phyloP scores from a whole-genome alignment of 1,140 invertebrate species.

The Ladona fulva region DNA sequence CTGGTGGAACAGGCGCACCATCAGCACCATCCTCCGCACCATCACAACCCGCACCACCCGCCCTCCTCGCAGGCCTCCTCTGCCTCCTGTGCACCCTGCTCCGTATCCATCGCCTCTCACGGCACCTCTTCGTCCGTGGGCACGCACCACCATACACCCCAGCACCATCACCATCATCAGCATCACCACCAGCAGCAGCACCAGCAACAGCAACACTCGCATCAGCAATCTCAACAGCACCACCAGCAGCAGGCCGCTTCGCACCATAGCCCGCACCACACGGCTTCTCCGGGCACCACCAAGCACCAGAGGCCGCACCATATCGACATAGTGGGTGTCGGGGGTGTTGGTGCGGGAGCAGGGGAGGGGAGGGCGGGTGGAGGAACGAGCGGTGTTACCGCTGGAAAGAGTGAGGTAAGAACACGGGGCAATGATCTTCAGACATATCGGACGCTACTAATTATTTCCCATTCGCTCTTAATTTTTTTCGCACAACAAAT shows the following conservation, averaged over 20 bases:
- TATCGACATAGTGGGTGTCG: background rate
- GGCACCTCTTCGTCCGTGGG: background rate
- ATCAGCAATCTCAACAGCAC: background rate
- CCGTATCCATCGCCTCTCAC: background rate
- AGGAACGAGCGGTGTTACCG: background rate
- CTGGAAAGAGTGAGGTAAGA: no score
- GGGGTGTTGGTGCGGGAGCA: background rate
- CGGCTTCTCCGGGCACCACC: background rate
- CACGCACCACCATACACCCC: slow-evolving; percentile 5
- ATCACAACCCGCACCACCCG: slow-evolving; percentile 26
- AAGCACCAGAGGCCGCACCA: background rate
- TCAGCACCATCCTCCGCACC: slow-evolving; percentile 32
- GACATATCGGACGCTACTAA: no score
- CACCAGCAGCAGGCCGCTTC: background rate
- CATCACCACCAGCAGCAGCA: background rate
- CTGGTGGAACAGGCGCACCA: slow-evolving; percentile 42
- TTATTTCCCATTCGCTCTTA: no score
- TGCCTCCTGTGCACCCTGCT: background rate
- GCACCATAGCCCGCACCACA: background rate
- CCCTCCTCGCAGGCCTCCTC: background rate
- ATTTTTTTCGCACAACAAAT: no score
- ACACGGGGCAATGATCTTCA: no score
- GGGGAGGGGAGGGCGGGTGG: background rate
- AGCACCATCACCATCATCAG: background rate
- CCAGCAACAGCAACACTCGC: background rate